These are phyloP conservation scores for Accipiter cooperii DNA, from an alignment of 2,113 vertebrate species.

Conservation along the genomic window DNA sequence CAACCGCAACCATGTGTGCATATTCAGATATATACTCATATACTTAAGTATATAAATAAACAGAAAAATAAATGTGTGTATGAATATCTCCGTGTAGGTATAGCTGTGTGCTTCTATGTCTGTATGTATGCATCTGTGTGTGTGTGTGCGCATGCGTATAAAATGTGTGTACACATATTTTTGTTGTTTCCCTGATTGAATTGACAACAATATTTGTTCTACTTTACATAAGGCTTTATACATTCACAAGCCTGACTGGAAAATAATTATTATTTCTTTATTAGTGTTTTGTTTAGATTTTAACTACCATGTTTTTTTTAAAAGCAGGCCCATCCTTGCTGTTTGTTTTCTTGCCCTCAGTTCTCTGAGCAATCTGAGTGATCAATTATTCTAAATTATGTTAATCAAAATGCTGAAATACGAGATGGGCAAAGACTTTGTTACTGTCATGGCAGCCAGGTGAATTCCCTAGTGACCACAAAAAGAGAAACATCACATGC, in stretches of 20 bases:
- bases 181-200: not conserved
- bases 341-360: not conserved
- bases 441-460: not conserved
- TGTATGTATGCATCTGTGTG: not conserved
- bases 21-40: not conserved
- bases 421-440: not conserved
- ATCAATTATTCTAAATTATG: not conserved
- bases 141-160: no score
- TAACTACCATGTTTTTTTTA: not conserved
- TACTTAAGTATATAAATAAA: not conserved
- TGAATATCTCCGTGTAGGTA: not conserved
- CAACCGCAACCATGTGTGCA: rapidly evolving
- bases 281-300: not conserved
- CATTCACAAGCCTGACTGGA: not conserved
- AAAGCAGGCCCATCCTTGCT: not conserved
- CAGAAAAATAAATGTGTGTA: not conserved
- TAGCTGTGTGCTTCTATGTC: not conserved
- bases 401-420: not conserved
- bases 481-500: not conserved
- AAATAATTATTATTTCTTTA: not conserved
- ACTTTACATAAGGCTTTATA: not conserved
- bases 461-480: not conserved
- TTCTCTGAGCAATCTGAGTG: not conserved
- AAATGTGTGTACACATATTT: not conserved
- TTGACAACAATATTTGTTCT: not conserved